phyloP scores from a whole-genome alignment of 2,797 vertebrate genomes.

The Chelonia mydas region DNA sequence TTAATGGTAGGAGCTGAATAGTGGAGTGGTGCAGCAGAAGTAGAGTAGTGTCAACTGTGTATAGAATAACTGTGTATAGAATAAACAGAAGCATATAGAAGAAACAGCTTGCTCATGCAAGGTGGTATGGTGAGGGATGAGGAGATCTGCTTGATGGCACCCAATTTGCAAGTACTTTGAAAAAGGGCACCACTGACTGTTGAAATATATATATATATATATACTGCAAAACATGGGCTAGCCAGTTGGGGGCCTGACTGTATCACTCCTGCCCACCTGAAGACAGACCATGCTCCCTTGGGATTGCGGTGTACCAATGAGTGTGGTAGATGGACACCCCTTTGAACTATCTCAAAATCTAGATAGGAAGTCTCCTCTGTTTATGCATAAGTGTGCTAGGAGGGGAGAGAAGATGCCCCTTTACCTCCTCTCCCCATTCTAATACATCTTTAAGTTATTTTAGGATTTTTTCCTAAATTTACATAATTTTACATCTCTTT shows the following conservation, averaged over 20 bases:
- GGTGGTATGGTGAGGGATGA: background rate
- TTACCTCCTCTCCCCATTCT: background rate
- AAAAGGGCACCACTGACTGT: background rate
- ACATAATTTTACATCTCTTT: background rate
- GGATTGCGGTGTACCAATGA: accelerated
- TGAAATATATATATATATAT: background rate
- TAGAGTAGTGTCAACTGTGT: background rate
- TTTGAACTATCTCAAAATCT: background rate
- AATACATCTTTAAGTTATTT: background rate
- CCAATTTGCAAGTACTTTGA: background rate
- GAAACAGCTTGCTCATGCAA: background rate
- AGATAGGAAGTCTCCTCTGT: background rate
- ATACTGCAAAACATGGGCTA: background rate
- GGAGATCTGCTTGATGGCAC: accelerated
- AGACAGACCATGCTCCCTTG: background rate
- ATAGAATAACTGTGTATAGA: background rate
- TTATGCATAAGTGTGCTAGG: accelerated
- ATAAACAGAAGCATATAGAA: background rate
- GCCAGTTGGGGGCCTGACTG: background rate
- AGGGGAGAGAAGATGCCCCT: background rate
- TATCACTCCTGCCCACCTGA: accelerated
- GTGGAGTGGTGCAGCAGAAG: background rate
- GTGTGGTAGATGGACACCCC: background rate
- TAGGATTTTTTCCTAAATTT: background rate
- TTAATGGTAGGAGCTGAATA: background rate